These are phyloP conservation scores for Hoplias malabaricus DNA, from an alignment of 2,113 vertebrate genomes.

Conservation along the genomic window DNA sequence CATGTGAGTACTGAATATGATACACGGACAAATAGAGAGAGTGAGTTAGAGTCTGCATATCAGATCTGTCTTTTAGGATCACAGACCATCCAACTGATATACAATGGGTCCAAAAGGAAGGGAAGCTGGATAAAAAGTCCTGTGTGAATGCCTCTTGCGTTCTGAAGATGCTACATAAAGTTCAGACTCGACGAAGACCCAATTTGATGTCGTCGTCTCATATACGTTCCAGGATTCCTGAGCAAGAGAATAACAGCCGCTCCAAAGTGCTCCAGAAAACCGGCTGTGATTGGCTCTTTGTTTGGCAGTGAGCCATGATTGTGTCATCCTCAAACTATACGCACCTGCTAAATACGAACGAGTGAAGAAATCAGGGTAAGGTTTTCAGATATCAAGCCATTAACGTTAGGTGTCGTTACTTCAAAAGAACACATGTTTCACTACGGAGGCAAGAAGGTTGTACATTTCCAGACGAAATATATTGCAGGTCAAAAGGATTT, in stretches of 20 bases:
- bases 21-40: slow-evolving; percentile 24
- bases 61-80: slow-evolving; percentile 1
- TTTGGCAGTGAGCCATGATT: slow-evolving; percentile 51
- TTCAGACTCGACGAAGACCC: slow-evolving; percentile 17
- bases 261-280: slow-evolving; percentile 35
- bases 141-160: not conserved
- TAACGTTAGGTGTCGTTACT: slow-evolving; percentile 6
- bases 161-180: slow-evolving; percentile 33
- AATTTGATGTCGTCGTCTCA: slow-evolving; percentile 16
- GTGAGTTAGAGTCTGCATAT: slow-evolving; percentile 2
- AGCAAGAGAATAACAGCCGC: slow-evolving; percentile 39
- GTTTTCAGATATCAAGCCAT: not conserved
- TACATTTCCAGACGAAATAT: slow-evolving; percentile 45
- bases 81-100: slow-evolving; percentile 14
- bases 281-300: slow-evolving; percentile 44
- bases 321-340: not conserved
- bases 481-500: slow-evolving; percentile 51
- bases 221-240: slow-evolving; percentile 48
- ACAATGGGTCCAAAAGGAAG: slow-evolving; percentile 24
- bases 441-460: slow-evolving; percentile 40
- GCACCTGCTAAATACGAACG: not conserved
- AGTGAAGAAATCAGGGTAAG: not conserved
- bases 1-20: slow-evolving; percentile 25
- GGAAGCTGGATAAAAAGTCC: slow-evolving; percentile 35
- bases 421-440: slow-evolving; percentile 49